Evolutionary conservation across 2,113 vertebrate genomes (phyloP).

Genomic region (Erinaceus europaeus): DNA sequence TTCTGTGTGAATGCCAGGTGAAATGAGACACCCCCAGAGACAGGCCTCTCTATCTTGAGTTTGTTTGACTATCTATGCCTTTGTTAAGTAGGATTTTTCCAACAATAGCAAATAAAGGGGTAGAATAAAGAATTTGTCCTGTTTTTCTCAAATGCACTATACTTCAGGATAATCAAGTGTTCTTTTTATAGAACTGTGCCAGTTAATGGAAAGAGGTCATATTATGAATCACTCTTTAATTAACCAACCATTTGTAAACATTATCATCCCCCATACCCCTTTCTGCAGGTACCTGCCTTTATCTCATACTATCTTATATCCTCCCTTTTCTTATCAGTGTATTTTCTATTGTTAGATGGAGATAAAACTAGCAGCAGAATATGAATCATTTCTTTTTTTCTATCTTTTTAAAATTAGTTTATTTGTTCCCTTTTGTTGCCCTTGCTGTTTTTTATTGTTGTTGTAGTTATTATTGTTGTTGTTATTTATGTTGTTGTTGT

Average conservation of each 20-base stretch:
- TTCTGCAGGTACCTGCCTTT: not conserved
- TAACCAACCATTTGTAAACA: not conserved
- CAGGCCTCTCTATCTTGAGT: not conserved
- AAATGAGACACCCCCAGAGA: not conserved
- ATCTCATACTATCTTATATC: not conserved
- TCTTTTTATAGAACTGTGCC: not conserved
- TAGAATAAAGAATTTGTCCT: not conserved
- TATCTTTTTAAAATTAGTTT: too few species aligned
- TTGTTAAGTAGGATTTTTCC: not conserved
- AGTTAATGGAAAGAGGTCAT: not conserved
- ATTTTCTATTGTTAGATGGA: not conserved
- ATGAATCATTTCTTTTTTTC: not conserved
- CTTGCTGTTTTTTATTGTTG: too few species aligned
- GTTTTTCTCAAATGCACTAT: not conserved
- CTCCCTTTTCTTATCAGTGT: not conserved
- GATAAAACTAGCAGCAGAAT: not conserved
- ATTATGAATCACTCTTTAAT: not conserved
- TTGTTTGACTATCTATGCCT: not conserved
- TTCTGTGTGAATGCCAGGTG: not conserved
- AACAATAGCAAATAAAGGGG: conserved; percentile 1
- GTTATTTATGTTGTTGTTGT: too few species aligned
- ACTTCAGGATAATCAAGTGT: not conserved
- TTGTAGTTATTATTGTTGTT: too few species aligned
- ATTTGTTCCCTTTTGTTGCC: too few species aligned
- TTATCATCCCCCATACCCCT: not conserved